These are phyloP conservation scores for Leptosomus discolor DNA, from an alignment of 2,113 vertebrate species.

Conservation along the genomic window DNA sequence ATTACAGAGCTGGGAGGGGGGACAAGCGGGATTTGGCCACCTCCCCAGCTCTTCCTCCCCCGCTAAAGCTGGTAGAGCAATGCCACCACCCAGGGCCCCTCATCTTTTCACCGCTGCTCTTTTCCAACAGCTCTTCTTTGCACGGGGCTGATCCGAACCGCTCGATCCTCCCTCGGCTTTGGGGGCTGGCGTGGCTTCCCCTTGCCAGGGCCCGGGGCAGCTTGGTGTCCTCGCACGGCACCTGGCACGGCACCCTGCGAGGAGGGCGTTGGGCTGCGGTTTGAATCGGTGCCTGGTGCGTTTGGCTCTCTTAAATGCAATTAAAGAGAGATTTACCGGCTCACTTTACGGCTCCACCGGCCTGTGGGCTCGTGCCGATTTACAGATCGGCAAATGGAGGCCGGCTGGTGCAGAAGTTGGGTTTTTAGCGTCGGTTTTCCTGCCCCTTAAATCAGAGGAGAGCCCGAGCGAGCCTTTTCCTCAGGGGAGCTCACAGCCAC, in stretches of 20 bases:
- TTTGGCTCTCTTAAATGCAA: not conserved
- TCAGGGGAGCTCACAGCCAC: rapidly evolving
- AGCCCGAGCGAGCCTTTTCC: not conserved
- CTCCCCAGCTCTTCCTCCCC: not conserved
- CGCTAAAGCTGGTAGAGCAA: not conserved
- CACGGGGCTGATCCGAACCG: rapidly evolving
- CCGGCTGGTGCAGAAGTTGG: not conserved
- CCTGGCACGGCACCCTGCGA: rapidly evolving
- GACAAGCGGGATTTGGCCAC: not conserved
- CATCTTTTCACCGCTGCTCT: not conserved
- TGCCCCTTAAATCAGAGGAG: not conserved
- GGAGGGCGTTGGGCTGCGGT: rapidly evolving
- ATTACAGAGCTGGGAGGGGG: rapidly evolving
- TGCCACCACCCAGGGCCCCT: not conserved
- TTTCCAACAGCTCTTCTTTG: not conserved
- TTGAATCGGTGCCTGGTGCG: not conserved
- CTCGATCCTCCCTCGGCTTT: rapidly evolving
- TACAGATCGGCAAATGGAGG: not conserved
- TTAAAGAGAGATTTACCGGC: not conserved
- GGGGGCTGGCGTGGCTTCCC: not conserved
- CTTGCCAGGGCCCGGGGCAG: not conserved
- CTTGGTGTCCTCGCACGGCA: rapidly evolving
- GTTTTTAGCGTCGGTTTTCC: not conserved
- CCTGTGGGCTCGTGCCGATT: not conserved
- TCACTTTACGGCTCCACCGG: not conserved